A percentile compares a stretch with the other conserved stretches of the same genome.
These are phyloP conservation scores for Condylostylus longicornis DNA, from an alignment of 1,140 invertebrate genomes.

Conservation along the genomic window DNA sequence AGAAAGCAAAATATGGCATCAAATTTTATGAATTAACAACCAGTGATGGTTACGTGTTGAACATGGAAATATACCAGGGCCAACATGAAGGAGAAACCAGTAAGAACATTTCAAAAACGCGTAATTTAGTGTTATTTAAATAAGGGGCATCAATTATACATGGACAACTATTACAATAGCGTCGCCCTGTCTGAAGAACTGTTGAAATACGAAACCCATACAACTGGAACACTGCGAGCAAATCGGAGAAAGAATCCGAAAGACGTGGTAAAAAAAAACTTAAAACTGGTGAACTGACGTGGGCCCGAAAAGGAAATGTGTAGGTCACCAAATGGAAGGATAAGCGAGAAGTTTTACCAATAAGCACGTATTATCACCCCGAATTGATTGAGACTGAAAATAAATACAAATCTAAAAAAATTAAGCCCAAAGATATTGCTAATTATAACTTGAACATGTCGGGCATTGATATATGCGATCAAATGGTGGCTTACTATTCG, in stretches of 20 bases:
- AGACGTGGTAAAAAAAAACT: conserved; percentile 12
- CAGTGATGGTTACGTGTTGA: conserved; percentile 21
- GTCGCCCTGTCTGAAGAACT: conserved; percentile 12
- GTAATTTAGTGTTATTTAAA: conserved; percentile 12
- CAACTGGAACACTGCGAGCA: conserved; percentile 15
- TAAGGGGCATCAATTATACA: conserved; percentile 15
- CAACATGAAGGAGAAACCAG: conserved; percentile 6
- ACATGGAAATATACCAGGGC: conserved; percentile 19
- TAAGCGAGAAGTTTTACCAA: conserved; percentile 17
- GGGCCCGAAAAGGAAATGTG: conserved; percentile 12
- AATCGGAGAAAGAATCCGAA: conserved; percentile 18
- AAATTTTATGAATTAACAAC: conserved; percentile 19
- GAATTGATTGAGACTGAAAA: conserved; percentile 6
- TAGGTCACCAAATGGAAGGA: conserved; percentile 26
- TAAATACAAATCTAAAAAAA: not conserved
- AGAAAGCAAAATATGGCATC: conserved; percentile 21
- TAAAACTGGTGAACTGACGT: conserved; percentile 16
- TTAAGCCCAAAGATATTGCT: too few species aligned
- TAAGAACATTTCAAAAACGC: conserved; percentile 1
- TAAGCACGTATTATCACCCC: conserved; percentile 16
- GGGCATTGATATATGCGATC: too few species aligned
- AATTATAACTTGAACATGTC: too few species aligned
- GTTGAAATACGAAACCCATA: conserved; percentile 13
- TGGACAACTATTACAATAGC: conserved; percentile 20
- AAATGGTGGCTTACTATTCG: too few species aligned